Evolutionary conservation across 2,113 vertebrate genomes (phyloP).

Genomic region (Rhabdornis inornatus): DNA sequence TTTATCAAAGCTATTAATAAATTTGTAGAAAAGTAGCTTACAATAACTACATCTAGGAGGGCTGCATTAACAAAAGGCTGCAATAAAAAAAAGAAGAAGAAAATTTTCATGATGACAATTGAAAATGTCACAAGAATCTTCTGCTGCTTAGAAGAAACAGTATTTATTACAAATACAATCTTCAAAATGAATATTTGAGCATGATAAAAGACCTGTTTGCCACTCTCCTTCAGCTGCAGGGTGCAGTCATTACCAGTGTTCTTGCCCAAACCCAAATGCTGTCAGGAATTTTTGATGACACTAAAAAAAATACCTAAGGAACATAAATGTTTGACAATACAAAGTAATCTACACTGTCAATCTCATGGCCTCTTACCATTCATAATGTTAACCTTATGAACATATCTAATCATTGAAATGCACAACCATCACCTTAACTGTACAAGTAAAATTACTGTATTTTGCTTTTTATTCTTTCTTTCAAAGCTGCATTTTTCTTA

Average conservation of each 20-base stretch:
- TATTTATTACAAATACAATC: neutral
- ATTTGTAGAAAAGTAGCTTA: neutral
- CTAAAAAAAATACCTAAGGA: neutral
- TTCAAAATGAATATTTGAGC: neutral
- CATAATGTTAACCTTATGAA: neutral
- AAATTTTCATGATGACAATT: neutral
- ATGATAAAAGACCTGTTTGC: neutral
- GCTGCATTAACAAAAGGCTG: neutral
- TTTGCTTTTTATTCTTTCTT: neutral
- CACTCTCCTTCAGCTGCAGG: neutral
- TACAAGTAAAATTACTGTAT: neutral
- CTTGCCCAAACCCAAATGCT: neutral
- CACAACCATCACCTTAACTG: neutral
- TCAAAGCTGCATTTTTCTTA: neutral
- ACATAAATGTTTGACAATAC: neutral
- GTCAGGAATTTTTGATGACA: neutral
- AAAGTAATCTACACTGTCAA: neutral
- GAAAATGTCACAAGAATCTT: neutral
- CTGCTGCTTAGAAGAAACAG: neutral
- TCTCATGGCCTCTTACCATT: neutral
- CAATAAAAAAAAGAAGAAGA: neutral
- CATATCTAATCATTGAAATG: neutral
- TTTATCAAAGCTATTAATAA: neutral
- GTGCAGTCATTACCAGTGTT: neutral
- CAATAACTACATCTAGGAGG: neutral